Base-by-base conservation (phyloP, 2,113 vertebrate species). In the Ophthalmolycus amberensis region DNA sequence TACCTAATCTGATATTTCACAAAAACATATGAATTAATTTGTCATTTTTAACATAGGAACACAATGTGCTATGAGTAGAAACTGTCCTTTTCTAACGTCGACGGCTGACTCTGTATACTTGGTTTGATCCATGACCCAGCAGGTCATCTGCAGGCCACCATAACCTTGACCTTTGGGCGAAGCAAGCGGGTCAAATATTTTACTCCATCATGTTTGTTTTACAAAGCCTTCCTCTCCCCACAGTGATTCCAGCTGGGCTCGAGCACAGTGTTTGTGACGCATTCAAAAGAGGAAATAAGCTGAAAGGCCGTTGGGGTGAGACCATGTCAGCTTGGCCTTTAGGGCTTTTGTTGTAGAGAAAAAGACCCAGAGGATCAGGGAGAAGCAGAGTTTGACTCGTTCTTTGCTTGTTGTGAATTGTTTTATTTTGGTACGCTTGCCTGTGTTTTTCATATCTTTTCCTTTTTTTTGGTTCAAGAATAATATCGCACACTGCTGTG, bases 201-300 rank as follows among this genome's bases (percentile, higher is more conserved):
- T 83, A 91, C 85, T 91, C 80, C 82, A 85, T 91, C 87, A 42
- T 93, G 89, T 94, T 93, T 93, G 90, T 92, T 90, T 91, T 88
- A 90, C 81, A 91, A 93, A 94, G 90, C 90, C 87, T 82, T 82
- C 84, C 89, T 90, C 87, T 90, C 87, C 85, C 85, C 86, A 85
- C 89, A 86, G 93, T 89, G 87, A 86, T 89, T 93, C 93, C 94
- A 95, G 94, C 93, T 94, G 94, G 90, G 91, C 86, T 86, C 16
- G 8, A 86, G 89, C 83, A 88, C 71, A 71, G 88, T 89, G 88
- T 88, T 87, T 85, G 89, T 92, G 89, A 92, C 79, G 80, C 90
- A 89, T 83, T 91, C 84, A 91, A 90, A 88, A 81, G 88, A 90
- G 85, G 88, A 93, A 92, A 92, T 89, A 90, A 90, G 79, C 90